Base-by-base conservation (phyloP, 2,888 invertebrate species). In the Biston betularia region DNA sequence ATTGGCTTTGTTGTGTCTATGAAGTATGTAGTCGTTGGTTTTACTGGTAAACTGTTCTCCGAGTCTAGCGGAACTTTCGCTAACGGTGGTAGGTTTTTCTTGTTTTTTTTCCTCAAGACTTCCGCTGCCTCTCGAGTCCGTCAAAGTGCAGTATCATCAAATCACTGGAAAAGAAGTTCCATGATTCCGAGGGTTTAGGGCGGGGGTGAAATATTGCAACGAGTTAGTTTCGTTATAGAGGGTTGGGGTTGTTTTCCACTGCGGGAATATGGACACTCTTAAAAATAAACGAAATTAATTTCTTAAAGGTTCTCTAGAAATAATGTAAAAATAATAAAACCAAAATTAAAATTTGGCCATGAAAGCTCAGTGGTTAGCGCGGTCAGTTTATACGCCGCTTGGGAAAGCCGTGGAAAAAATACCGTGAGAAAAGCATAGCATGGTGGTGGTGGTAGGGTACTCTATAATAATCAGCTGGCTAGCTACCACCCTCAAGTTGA, bases 111-210 rank as follows among this genome's bases (percentile, higher is more conserved):
- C 79, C 70, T 61, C 38, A 45, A 38, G n/a, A 35, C 34, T 34
- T 54, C 59, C 46, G 58, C n/a, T 34, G 61, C 49, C 58, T 82
- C 79, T 76, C 75, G 79, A 80, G 84, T 87, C 86, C 89, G 86
- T 88, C 88, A 91, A 93, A 92, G 88, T 93, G 93, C 93, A 93
- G 89, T 89, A 91, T 93, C 93, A 93, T 93, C 92, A 91, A 93
- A 93, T 93, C 92, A 92, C 89, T 90, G 91, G 87, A 86, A 90
- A 91, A 90, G 92, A 91, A 92, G 89, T 90, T 88, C 85, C 89
- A 87, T 89, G 93, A 92, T 93, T 92, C 85, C 82, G 83, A 81
- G 72, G 66, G 79, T 63, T 59, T 52, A 58, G 52, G 61, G 61
- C 74, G 83, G 86, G 89, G 90, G 88, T 90, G 87, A 92, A 92